phyloP scores from a whole-genome alignment of 2,888 invertebrate genomes.

The Monoplex corrugatus region DNA sequence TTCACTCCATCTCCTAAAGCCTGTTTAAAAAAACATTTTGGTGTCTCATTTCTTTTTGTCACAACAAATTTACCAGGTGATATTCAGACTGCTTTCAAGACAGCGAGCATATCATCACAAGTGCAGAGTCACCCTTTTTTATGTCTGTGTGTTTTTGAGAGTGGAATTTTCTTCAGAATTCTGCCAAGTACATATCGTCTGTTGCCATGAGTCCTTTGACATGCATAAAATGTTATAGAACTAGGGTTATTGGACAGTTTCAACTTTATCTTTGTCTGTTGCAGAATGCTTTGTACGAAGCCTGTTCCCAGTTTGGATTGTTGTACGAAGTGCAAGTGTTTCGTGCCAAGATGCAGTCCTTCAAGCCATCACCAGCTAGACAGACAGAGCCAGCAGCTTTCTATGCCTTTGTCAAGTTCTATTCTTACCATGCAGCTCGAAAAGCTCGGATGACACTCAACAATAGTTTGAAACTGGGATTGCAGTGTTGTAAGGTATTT shows the following conservation, averaged over 20 bases:
- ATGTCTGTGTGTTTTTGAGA: no score
- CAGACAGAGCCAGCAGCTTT: conserved; percentile 27
- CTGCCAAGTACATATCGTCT: no score
- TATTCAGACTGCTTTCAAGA: no score
- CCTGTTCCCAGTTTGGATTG: conserved; percentile 68
- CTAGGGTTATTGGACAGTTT: neutral
- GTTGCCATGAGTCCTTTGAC: no score
- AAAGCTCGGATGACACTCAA: conserved; percentile 62
- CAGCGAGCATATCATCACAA: no score
- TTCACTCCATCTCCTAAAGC: no score
- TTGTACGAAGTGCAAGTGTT: conserved; percentile 68
- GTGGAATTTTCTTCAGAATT: no score
- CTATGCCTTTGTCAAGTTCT: conserved; percentile 74
- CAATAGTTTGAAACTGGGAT: conserved; percentile 61
- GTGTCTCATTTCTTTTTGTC: no score
- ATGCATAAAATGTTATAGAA: no score
- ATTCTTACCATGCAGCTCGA: conserved; percentile 62
- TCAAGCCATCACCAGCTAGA: neutral
- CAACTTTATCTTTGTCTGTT: conserved; percentile 24
- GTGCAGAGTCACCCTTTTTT: no score
- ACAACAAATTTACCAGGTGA: no score
- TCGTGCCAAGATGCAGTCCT: conserved; percentile 41
- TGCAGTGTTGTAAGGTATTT: conserved; percentile 66
- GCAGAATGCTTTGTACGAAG: conserved; percentile 62
- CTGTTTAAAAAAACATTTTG: no score